Evolutionary conservation across 2,113 vertebrate genomes (phyloP).

Genomic region (Apodemus speciosus): DNA sequence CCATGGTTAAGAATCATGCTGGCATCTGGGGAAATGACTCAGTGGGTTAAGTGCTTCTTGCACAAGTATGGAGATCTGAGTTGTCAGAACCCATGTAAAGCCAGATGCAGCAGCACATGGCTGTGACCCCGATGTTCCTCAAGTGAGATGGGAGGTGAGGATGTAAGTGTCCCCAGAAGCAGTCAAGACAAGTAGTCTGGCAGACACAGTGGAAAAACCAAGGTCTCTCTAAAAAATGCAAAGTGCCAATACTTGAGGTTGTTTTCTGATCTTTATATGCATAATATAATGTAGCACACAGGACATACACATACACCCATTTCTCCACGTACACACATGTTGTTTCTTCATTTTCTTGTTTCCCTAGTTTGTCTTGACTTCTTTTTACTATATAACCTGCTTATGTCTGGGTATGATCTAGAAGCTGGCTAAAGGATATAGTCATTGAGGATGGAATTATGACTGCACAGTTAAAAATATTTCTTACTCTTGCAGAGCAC

Average conservation of each 20-base stretch:
- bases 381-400: neutral
- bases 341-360: neutral
- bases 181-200: neutral
- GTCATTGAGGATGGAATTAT: neutral
- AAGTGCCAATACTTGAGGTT: neutral
- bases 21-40: neutral
- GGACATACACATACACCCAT: too few relatives aligned
- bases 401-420: neutral
- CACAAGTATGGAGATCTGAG: neutral
- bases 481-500: neutral
- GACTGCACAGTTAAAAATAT: neutral
- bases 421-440: neutral
- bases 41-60: neutral
- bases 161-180: neutral
- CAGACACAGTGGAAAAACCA: neutral
- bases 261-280: neutral
- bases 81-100: neutral
- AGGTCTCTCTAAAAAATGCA: too few relatives aligned
- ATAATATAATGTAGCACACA: too few relatives aligned
- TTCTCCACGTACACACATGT: accelerated
- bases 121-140: neutral
- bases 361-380: neutral
- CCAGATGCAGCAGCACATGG: too few relatives aligned
- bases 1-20: too few relatives aligned
- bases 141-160: neutral